Percentiles rank a stretch among this genome's conserved stretches.
Evolutionary conservation across 2,113 vertebrate genomes (phyloP).

Genomic region (Zapornia atra): DNA sequence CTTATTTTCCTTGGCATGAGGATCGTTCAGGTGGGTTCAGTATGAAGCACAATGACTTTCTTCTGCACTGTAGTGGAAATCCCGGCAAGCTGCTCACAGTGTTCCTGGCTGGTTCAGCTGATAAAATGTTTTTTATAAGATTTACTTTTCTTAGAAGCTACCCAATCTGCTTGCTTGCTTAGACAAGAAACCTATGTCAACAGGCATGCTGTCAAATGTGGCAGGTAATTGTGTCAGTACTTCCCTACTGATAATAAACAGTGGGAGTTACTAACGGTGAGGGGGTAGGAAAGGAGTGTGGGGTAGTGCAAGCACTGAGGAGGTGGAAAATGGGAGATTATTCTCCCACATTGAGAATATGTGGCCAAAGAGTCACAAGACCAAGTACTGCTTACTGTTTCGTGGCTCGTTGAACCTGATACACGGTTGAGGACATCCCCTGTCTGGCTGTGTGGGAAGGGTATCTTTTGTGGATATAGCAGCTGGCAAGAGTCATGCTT

Average conservation of each 20-base stretch:
- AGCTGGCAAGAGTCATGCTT: background rate
- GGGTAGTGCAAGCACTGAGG: background rate
- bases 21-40: background rate
- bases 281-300: background rate
- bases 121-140: background rate
- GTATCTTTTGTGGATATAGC: background rate
- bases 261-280: background rate
- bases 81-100: background rate
- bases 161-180: background rate
- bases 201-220: background rate
- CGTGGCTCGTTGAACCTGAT: background rate
- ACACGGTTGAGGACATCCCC: background rate
- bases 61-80: background rate
- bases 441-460: background rate
- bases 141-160: background rate
- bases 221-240: background rate
- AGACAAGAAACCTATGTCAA: background rate
- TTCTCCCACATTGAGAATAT: background rate
- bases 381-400: background rate
- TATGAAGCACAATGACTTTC: background rate
- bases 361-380: background rate
- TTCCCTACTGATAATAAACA: background rate
- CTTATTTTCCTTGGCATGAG: background rate
- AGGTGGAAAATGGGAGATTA: background rate
- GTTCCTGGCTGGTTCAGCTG: background rate